Percentiles rank a stretch among this genome's conserved stretches.
Conservation (phyloP, 2,888 invertebrate species). For the Sabatieria punctata region DNA sequence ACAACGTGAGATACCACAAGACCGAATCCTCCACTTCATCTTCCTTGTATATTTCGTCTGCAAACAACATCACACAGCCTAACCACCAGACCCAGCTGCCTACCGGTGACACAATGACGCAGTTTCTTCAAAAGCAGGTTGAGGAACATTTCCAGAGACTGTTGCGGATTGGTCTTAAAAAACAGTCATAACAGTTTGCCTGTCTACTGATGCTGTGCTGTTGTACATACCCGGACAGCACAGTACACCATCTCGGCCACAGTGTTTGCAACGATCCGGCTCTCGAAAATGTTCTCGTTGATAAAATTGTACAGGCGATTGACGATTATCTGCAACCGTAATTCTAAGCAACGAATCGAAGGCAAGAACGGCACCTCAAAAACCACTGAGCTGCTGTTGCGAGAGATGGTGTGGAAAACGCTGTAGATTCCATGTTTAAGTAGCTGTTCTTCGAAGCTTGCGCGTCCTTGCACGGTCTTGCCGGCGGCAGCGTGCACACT, state of each 20-base stretch:
- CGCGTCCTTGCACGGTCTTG: not conserved
- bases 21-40: constrained; percentile 22
- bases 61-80: constrained; percentile 45
- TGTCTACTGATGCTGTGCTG: no score
- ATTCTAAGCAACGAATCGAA: not conserved
- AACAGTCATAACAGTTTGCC: no score
- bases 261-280: constrained; percentile 61
- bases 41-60: constrained; percentile 15
- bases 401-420: constrained; percentile 15
- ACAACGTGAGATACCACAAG: constrained; percentile 24
- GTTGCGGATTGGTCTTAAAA: constrained; percentile 16
- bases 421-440: constrained; percentile 16
- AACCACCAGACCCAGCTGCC: constrained; percentile 2
- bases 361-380: constrained; percentile 12
- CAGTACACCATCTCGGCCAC: constrained; percentile 53
- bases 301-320: constrained; percentile 54
- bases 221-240: constrained; percentile 37
- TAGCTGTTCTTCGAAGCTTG: constrained; percentile 17
- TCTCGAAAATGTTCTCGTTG: constrained; percentile 58
- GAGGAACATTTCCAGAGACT: constrained; percentile 22
- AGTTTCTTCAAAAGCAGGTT: constrained; percentile 16
- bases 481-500: not conserved
- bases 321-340: constrained; percentile 44
- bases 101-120: constrained; percentile 15
- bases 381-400: constrained; percentile 16